These are phyloP conservation scores for Dendroctonus valens DNA, from an alignment of 1,140 invertebrate genomes.

Conservation along the genomic window DNA sequence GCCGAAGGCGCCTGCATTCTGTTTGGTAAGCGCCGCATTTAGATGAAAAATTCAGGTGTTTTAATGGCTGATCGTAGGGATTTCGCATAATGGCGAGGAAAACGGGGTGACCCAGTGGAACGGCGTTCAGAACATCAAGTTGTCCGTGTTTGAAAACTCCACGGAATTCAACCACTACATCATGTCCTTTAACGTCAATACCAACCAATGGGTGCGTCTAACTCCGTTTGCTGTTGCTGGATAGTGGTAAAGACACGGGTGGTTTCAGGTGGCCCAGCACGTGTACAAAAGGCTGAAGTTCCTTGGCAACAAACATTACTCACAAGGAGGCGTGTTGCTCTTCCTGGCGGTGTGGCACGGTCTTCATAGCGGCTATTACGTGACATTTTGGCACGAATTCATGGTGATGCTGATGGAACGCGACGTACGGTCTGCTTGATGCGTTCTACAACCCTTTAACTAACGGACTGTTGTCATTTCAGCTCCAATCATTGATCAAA, in stretches of 20 bases:
- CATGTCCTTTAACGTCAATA: constrained; percentile 88
- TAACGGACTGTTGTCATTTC: constrained; percentile 34
- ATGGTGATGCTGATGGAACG: constrained; percentile 83
- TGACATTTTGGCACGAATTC: constrained; percentile 91
- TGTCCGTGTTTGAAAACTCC: constrained; percentile 73
- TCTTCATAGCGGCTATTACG: constrained; percentile 85
- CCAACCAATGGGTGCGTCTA: constrained; percentile 75
- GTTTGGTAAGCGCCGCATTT: constrained; percentile 55
- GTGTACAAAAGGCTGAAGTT: constrained; percentile 91
- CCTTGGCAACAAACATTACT: constrained; percentile 79
- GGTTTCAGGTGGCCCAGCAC: constrained; percentile 70
- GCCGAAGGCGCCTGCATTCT: constrained; percentile 74
- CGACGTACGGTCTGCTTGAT: constrained; percentile 63
- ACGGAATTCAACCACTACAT: constrained; percentile 83
- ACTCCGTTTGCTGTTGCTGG: background rate
- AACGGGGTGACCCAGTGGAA: constrained; percentile 70
- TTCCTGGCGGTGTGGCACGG: constrained; percentile 96
- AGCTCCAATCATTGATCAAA: constrained; percentile 57
- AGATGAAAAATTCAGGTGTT: background rate
- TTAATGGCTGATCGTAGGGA: constrained; percentile 52
- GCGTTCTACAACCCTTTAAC: too few relatives aligned
- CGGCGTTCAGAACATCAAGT: constrained; percentile 81
- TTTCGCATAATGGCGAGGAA: constrained; percentile 77
- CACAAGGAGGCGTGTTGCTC: constrained; percentile 75
- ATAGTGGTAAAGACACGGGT: background rate